Evolutionary conservation across 2,888 invertebrate species (phyloP).

Genomic region (Acheta domesticus): DNA sequence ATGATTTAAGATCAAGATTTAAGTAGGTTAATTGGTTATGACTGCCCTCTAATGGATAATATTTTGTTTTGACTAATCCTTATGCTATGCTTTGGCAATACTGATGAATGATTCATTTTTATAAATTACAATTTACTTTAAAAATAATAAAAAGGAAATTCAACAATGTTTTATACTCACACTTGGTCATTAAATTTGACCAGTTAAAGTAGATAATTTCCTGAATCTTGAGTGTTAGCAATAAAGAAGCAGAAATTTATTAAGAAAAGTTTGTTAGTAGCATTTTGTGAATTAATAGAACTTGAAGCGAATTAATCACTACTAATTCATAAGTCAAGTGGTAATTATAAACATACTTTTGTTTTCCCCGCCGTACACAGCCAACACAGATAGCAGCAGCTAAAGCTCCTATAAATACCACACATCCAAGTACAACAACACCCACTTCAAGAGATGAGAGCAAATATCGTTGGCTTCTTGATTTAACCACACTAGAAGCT

Average conservation of each 20-base stretch:
- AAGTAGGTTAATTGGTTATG: too few species aligned
- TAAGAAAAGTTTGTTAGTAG: not conserved
- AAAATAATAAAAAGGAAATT: too few species aligned
- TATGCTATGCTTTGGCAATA: too few species aligned
- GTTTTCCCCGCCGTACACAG: conserved; percentile 56
- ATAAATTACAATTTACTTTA: too few species aligned
- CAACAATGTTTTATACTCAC: too few species aligned
- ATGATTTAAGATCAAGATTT: too few species aligned
- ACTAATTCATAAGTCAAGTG: too few species aligned
- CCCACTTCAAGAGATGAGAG: conserved; percentile 74
- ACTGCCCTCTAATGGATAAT: too few species aligned
- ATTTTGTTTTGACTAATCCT: too few species aligned
- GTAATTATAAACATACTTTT: not conserved
- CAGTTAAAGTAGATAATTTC: conserved; percentile 2
- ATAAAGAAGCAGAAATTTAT: not conserved
- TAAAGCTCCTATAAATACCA: conserved; percentile 77
- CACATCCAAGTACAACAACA: conserved; percentile 73
- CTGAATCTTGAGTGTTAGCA: not conserved
- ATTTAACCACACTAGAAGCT: conserved; percentile 49
- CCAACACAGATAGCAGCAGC: conserved; percentile 75
- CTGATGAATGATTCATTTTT: too few species aligned
- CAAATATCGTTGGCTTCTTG: conserved; percentile 48
- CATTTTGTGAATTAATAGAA: too few species aligned
- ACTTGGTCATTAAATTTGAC: not conserved
- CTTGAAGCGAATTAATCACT: too few species aligned